Evolutionary conservation across 2,797 vertebrate species (phyloP).

Genomic region (Coreius guichenoti): DNA sequence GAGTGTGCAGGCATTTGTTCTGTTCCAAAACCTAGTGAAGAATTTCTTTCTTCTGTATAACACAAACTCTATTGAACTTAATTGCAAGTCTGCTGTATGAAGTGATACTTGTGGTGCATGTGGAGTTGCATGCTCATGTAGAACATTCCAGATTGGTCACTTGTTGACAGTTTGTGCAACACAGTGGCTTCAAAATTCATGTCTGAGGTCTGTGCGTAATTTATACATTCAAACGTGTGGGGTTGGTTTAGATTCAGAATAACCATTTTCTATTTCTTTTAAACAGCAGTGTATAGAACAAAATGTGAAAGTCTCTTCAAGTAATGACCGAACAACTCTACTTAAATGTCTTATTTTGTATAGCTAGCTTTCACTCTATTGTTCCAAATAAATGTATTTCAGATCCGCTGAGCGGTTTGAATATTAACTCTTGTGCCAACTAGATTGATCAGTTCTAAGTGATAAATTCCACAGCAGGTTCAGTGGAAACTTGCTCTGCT

Average conservation of each 20-base stretch:
- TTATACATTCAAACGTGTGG: background rate
- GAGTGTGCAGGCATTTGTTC: background rate
- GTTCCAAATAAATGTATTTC: background rate
- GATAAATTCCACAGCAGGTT: conserved; percentile 28
- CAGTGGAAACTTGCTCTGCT: conserved; percentile 56
- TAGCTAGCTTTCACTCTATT: background rate
- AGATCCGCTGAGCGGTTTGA: conserved; percentile 18
- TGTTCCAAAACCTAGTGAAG: background rate
- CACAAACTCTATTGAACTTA: background rate
- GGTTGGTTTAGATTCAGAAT: background rate
- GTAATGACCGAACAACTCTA: background rate
- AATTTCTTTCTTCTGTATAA: background rate
- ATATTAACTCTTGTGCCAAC: conserved; percentile 39
- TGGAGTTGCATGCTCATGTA: background rate
- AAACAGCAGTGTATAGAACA: background rate
- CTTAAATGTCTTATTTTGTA: background rate
- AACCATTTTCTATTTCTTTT: background rate
- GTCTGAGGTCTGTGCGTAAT: background rate
- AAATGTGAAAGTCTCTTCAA: background rate
- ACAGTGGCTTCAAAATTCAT: background rate
- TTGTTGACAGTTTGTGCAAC: background rate
- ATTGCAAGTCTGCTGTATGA: background rate
- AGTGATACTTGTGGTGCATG: background rate
- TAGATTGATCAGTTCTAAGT: background rate
- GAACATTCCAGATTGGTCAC: background rate